Evolutionary conservation across 2,113 vertebrate genomes (phyloP).

Genomic region (Siniperca knerii): DNA sequence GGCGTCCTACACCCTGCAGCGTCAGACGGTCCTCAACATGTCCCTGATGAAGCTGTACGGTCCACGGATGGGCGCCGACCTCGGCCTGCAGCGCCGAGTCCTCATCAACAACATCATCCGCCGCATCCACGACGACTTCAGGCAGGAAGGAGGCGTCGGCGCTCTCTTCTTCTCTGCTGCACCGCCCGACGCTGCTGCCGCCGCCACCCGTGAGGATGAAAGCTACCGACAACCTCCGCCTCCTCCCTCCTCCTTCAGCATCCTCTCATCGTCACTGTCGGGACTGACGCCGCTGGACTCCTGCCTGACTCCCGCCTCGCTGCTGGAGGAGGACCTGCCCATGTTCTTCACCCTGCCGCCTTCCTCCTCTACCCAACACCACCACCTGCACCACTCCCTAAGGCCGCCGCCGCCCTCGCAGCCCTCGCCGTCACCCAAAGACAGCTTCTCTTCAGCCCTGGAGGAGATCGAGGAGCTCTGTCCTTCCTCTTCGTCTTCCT

Average conservation of each 20-base stretch:
- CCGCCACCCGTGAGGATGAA: slow-evolving; percentile 75
- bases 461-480: slow-evolving; percentile 93
- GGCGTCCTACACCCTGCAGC: slow-evolving; percentile 91
- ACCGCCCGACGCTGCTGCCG: slow-evolving; percentile 66
- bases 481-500: slow-evolving; percentile 85
- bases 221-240: slow-evolving; percentile 72
- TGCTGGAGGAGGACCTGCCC: slow-evolving; percentile 88
- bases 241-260: slow-evolving; percentile 71
- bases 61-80: slow-evolving; percentile 84
- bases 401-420: slow-evolving; percentile 58
- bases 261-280: slow-evolving; percentile 70
- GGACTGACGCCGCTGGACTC: slow-evolving; percentile 83
- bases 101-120: slow-evolving; percentile 93
- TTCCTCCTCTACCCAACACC: slow-evolving; percentile 30
- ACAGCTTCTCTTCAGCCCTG: slow-evolving; percentile 91
- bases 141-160: slow-evolving; percentile 88
- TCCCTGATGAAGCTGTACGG: slow-evolving; percentile 94
- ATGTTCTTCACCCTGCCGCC: slow-evolving; percentile 88
- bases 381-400: slow-evolving; percentile 65
- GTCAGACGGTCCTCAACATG: slow-evolving; percentile 95
- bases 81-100: slow-evolving; percentile 91
- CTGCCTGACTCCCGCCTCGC: slow-evolving; percentile 90
- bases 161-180: slow-evolving; percentile 81
- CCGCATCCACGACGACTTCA: slow-evolving; percentile 91
- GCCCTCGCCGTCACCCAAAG: slow-evolving; percentile 79